Evolutionary conservation across 2,113 vertebrate species (phyloP), one percentile per base, ranked within the genome.

Genomic region (Melanotaenia duboulayi): DNA sequence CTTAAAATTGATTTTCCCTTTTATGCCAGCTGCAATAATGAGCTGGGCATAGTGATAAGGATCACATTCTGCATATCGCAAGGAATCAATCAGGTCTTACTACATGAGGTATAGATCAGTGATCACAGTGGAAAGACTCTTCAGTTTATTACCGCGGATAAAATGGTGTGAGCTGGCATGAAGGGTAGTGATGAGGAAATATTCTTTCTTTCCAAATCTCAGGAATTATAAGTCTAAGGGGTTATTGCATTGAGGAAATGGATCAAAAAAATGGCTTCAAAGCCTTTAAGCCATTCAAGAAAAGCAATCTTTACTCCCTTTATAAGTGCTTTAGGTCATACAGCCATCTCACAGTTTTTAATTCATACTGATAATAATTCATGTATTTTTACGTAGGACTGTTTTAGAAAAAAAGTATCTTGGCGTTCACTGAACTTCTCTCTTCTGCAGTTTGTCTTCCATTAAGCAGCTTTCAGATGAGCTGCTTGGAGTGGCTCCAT

Each of bases 1-100:
- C 69, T 87, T 80, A 80, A 83, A 87, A 88, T 90, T 84, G 79
- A 91, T 92, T 91, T 90, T 50, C 68, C 49, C 74, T 87, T 90
- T 77, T 84, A 72, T 46, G 63, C 67, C 71, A 49, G 62, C 82
- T 83, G 61, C 81, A 88, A 67, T 90, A 90, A 90, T 90, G 81
- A 89, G 87, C 64, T 51, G 11, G 73, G 69, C 65, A 62, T 57
- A 44, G 61, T 70, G 86, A 88, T 90, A 85, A 86, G 59, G 80
- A 91, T 91, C 87, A 82, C 70, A 83, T 87, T 89, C 65, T 74
- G 65, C 81, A 81, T 85, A 86, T 90, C 50, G 65, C 55, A 24
- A 68, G 69, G 37, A 90, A 92, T 91, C 75, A 77, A 78, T 91
- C 84, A 85, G 65, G 74, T 85, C 54, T 74, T 64, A 84, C 66